These are phyloP conservation scores for Etia nguti DNA, from an alignment of 2,113 vertebrate species.

Conservation along the genomic window DNA sequence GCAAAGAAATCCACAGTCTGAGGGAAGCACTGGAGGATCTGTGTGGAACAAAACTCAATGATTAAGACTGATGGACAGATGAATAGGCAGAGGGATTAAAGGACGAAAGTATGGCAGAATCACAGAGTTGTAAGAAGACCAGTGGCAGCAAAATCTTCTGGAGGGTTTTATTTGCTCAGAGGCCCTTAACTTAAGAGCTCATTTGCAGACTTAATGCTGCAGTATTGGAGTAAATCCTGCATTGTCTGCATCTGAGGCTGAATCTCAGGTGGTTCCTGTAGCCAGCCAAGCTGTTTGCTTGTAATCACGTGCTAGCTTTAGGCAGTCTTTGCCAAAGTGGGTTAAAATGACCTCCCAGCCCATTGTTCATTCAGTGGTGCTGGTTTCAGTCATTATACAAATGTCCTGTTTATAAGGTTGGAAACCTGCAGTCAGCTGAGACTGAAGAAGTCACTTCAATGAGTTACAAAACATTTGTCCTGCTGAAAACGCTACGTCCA, in stretches of 20 bases:
- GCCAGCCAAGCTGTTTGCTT: neutral
- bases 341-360: neutral
- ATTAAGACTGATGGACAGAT: conserved; percentile 31
- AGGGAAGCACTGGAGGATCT: neutral
- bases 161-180: neutral
- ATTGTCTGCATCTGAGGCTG: neutral
- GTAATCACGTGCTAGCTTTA: accelerated
- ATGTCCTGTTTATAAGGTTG: neutral
- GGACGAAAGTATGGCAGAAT: conserved; percentile 15
- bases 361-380: neutral
- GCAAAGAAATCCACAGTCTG: neutral
- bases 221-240: neutral
- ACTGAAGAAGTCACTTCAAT: accelerated
- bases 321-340: neutral
- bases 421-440: neutral
- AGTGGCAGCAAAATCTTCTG: neutral
- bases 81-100: conserved; percentile 45
- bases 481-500: neutral
- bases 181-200: neutral
- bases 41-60: conserved; percentile 1
- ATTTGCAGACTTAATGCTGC: neutral
- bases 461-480: neutral
- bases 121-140: conserved; percentile 7
- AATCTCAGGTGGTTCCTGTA: neutral
- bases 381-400: neutral